A percentile compares a stretch with the other conserved stretches of the same genome.
Conservation (phyloP, 2,797 vertebrate species). For the Anas bahamensis region DNA sequence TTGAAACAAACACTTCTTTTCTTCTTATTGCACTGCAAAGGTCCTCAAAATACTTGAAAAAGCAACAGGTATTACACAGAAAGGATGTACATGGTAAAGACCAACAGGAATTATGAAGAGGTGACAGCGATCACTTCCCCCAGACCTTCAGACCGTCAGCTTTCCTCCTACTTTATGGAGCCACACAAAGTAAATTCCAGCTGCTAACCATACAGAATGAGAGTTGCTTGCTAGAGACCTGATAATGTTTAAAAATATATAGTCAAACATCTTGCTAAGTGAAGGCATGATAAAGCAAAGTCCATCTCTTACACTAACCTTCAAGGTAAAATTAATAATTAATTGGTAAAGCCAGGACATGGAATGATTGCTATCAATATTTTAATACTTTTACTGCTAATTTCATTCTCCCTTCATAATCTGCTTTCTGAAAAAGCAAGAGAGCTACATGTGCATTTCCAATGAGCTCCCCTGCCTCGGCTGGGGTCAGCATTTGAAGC, state of each 20-base stretch:
- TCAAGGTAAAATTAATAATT: slow-evolving; percentile 95
- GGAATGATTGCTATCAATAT: slow-evolving; percentile 93
- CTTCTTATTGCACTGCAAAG: neutral
- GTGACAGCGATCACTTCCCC: neutral
- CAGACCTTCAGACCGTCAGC: neutral
- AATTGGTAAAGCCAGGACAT: slow-evolving; percentile 87
- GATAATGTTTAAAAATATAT: slow-evolving; percentile 51
- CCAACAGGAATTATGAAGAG: neutral
- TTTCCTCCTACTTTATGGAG: slow-evolving; percentile 31
- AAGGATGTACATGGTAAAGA: neutral
- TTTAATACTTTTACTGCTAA: slow-evolving; percentile 90
- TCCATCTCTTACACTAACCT: slow-evolving; percentile 86
- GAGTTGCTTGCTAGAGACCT: slow-evolving; percentile 56
- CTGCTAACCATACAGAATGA: slow-evolving; percentile 35
- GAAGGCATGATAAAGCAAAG: slow-evolving; percentile 79
- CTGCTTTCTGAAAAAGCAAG: slow-evolving; percentile 67
- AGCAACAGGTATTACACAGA: neutral
- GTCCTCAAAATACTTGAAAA: neutral
- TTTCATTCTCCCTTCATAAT: slow-evolving; percentile 83
- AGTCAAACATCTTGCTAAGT: slow-evolving; percentile 76
- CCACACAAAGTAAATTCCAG: slow-evolving; percentile 57
- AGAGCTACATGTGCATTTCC: slow-evolving; percentile 54
- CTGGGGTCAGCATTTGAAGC: neutral
- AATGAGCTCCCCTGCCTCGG: neutral
- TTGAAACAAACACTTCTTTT: neutral